phyloP scores from a whole-genome alignment of 1,140 invertebrate genomes.

The Drosophila tani region DNA sequence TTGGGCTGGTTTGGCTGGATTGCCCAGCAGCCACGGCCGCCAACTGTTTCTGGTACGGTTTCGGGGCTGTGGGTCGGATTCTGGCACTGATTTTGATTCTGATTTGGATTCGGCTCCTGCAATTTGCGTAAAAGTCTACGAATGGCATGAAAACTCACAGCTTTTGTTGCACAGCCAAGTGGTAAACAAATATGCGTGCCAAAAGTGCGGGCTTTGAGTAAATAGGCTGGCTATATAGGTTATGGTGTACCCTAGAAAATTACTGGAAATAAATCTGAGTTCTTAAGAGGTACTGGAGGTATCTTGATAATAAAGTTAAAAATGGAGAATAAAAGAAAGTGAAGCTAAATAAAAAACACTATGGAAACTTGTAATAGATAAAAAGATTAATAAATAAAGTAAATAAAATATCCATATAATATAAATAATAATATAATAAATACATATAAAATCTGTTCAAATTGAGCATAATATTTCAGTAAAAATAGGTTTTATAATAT shows the following conservation, averaged over 20 bases:
- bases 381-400: too few species aligned
- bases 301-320: too few species aligned
- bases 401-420: too few species aligned
- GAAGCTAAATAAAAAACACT: too few species aligned
- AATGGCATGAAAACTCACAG: conserved; percentile 53
- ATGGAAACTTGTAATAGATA: too few species aligned
- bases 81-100: conserved; percentile 16
- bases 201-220: conserved; percentile 39
- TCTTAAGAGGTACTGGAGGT: too few species aligned
- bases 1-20: not conserved
- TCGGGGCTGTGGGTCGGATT: not conserved
- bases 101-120: conserved; percentile 44
- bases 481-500: too few species aligned
- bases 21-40: conserved; percentile 32
- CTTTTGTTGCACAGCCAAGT: conserved; percentile 58
- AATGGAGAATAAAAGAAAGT: too few species aligned
- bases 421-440: too few species aligned
- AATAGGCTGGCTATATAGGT: conserved; percentile 12
- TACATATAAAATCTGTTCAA: too few species aligned
- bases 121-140: conserved; percentile 78
- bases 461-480: too few species aligned
- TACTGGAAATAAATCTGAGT: not conserved
- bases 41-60: conserved; percentile 17
- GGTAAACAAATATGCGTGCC: conserved; percentile 76
- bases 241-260: not conserved